phyloP scores from a whole-genome alignment of 1,140 invertebrate species.

The Magallana ariakensis region DNA sequence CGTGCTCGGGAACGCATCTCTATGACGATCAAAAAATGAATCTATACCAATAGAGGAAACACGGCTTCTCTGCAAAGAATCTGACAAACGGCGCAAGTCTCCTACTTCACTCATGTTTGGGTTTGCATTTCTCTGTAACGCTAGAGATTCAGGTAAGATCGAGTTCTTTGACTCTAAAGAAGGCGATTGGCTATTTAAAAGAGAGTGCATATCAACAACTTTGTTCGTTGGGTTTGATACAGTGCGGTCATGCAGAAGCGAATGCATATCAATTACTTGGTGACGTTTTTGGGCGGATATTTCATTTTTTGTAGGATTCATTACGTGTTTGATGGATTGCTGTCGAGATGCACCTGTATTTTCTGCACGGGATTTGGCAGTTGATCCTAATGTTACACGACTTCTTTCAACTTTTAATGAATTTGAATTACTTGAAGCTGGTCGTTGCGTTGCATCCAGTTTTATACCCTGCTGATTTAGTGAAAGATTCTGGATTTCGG shows the following conservation, averaged over 20 bases:
- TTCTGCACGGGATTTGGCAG: not conserved
- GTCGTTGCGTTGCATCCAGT: not conserved
- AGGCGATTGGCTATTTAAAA: not conserved
- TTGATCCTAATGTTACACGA: not conserved
- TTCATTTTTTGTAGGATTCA: not conserved
- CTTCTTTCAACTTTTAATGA: not conserved
- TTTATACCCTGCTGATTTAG: not conserved
- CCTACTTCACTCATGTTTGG: not conserved
- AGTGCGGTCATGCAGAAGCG: not conserved
- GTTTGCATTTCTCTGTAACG: not conserved
- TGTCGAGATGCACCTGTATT: not conserved
- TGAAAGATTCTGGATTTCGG: constrained; percentile 22
- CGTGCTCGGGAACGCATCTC: not conserved
- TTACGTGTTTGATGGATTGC: not conserved
- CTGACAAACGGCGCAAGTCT: not conserved
- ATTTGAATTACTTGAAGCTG: not conserved
- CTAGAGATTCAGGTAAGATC: not conserved
- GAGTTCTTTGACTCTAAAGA: not conserved
- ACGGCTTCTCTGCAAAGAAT: not conserved
- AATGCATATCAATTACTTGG: constrained; percentile 16
- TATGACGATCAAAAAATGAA: not conserved
- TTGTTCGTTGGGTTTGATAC: not conserved
- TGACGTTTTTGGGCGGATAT: not conserved
- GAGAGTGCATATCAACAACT: constrained; percentile 10
- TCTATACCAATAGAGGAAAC: not conserved